Evolutionary conservation across 2,113 vertebrate species (phyloP).

Genomic region (Damaliscus lunatus): DNA sequence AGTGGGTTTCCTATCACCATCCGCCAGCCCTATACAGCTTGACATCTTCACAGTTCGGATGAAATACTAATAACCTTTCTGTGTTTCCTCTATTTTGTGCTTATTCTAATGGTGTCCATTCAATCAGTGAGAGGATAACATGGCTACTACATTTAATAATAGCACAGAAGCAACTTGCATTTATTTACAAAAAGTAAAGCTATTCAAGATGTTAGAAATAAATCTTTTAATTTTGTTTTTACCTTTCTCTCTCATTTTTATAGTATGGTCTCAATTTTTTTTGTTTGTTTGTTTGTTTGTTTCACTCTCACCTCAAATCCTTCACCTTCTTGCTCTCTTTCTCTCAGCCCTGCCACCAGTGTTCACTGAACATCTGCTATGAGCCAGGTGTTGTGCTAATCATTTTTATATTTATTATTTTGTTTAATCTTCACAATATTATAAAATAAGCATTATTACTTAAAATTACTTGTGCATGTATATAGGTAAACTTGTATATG

Average conservation of each 20-base stretch:
- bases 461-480: background rate
- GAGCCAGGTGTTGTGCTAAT: background rate
- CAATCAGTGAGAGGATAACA: constrained; percentile 60
- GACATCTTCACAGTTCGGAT: constrained; percentile 79
- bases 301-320: background rate
- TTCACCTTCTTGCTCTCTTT: background rate
- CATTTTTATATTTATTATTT: background rate
- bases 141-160: constrained; percentile 48
- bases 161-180: constrained; percentile 29
- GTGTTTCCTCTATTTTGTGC: constrained; percentile 48
- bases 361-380: background rate
- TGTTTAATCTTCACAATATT: background rate
- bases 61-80: constrained; percentile 80
- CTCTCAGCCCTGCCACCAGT: background rate
- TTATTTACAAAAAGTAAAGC: constrained; percentile 51
- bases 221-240: background rate
- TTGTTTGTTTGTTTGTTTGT: background rate
- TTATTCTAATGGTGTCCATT: constrained; percentile 80
- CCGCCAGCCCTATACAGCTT: constrained; percentile 68
- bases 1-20: constrained; percentile 65
- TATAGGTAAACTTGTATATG: background rate
- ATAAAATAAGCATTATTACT: background rate
- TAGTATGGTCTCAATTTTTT: background rate
- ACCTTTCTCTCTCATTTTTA: background rate
- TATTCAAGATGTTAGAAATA: constrained; percentile 10